Evolutionary conservation across 2,113 vertebrate genomes (phyloP).

Genomic region (Labeo rohita): DNA sequence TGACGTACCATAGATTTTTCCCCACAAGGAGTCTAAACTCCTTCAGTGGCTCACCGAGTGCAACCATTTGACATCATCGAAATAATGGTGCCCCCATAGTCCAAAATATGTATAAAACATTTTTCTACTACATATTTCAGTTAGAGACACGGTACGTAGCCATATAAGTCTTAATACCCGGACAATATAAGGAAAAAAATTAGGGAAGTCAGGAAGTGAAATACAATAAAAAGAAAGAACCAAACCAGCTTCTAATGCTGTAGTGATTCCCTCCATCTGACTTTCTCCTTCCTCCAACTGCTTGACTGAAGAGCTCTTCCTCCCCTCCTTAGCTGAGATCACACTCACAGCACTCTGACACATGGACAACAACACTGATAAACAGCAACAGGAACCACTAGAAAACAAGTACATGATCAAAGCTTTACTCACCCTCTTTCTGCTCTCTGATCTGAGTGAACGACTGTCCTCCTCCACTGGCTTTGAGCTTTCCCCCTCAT

Average conservation of each 20-base stretch:
- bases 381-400: not conserved
- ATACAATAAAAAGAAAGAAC: not conserved
- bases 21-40: too few species aligned
- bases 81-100: too few species aligned
- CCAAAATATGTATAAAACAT: too few species aligned
- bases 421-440: conserved; percentile 59
- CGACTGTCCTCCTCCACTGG: conserved; percentile 54
- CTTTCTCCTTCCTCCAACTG: conserved; percentile 48
- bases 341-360: conserved; percentile 64
- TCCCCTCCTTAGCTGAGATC: conserved; percentile 52
- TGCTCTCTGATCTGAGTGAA: conserved; percentile 53
- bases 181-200: not conserved
- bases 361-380: conserved; percentile 22
- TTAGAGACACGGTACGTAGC: too few species aligned
- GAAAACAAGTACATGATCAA: not conserved
- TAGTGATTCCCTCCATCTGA: conserved; percentile 45
- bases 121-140: too few species aligned
- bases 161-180: too few species aligned
- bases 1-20: too few species aligned
- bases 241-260: conserved; percentile 41
- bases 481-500: conserved; percentile 27
- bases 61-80: too few species aligned
- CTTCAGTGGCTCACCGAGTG: too few species aligned
- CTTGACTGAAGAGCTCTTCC: not conserved
- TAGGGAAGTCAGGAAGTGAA: not conserved